Evolutionary conservation across 2,113 vertebrate species (phyloP), one percentile per base, ranked within the genome.

Genomic region (Ornithorhynchus anatinus): DNA sequence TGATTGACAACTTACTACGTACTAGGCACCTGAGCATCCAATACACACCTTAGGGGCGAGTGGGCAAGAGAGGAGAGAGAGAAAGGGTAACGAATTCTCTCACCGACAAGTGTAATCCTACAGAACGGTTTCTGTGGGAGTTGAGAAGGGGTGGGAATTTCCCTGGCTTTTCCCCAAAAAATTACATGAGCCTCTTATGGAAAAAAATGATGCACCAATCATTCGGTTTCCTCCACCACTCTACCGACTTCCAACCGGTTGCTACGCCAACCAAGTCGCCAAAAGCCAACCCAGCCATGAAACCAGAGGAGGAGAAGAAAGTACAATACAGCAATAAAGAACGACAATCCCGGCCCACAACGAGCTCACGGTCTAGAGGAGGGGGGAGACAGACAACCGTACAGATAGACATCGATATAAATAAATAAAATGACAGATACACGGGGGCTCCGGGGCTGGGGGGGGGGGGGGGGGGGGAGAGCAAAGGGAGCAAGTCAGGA

Each of bases 181-280:
- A 45, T 27, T 61, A 7, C 10, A 38, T 38, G 38, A 74, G 47
- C 50, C 48, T 43, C 44, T 50, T 31, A 20, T 7, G 32, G 20
- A 31, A 37, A 15, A 15, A 17, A 47, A 29, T 45, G 51, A 62
- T 27, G 27, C 12, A 37, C 38, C 33, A 37, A 53, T 23, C 37
- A 39, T 38, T 45, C 37, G 50, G 50, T 42, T 45, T 51, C 48
- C 53, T 67, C 60, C 48, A 48, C 53, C 25, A 39, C 35, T 10
- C 57, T 60, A 33, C 53, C 50, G 59, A 59, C 35, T 68, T 39
- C 61, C 64, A 67, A 22, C 68, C 76, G 39, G 53, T 76, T 73
- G 63, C 68, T 42, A 58, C 63, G 37, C 47, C 65, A 36, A 72
- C 59, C 38, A 63, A 57, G 13, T 13, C 42, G 31, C 22, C 31